A percentile compares a stretch with the other conserved stretches of the same genome.
Conservation (phyloP, 1,140 invertebrate species). For the Drosophila bifasciata region DNA sequence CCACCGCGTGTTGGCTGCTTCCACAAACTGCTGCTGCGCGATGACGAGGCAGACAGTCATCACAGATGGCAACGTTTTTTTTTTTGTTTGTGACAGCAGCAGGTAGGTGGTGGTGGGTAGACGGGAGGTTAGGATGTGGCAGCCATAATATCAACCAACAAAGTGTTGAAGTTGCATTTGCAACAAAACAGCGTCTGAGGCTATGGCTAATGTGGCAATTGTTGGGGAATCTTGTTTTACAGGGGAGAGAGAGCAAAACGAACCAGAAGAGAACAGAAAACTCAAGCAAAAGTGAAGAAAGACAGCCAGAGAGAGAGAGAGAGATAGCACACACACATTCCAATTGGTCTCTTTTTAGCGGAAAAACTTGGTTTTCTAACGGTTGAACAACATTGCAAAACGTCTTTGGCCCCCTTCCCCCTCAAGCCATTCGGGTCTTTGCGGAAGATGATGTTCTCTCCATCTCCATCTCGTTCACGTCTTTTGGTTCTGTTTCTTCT, state of each 20-base stretch:
- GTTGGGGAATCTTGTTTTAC: conserved; percentile 68
- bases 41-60: too few relatives aligned
- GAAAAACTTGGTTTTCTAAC: too few relatives aligned
- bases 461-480: too few relatives aligned
- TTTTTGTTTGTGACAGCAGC: too few relatives aligned
- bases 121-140: conserved; percentile 4
- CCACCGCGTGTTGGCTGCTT: too few relatives aligned
- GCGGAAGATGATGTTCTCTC: conserved; percentile 29
- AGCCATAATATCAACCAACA: conserved; percentile 29
- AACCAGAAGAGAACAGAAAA: conserved; percentile 28
- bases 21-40: too few relatives aligned
- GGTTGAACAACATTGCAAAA: conserved; percentile 17
- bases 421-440: conserved; percentile 20
- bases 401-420: conserved; percentile 33
- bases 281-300: conserved; percentile 41
- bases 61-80: too few relatives aligned
- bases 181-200: conserved; percentile 53
- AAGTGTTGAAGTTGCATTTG: conserved; percentile 42
- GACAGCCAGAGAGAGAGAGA: background rate
- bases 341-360: conserved; percentile 7
- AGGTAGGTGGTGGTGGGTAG: too few relatives aligned
- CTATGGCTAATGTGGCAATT: conserved; percentile 64
- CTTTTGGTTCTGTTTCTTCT: too few relatives aligned
- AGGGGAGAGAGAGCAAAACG: conserved; percentile 33
- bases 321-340: conserved; percentile 23